Conservation (phyloP, 1,140 invertebrate species). For the Drosophila ogumai region DNA sequence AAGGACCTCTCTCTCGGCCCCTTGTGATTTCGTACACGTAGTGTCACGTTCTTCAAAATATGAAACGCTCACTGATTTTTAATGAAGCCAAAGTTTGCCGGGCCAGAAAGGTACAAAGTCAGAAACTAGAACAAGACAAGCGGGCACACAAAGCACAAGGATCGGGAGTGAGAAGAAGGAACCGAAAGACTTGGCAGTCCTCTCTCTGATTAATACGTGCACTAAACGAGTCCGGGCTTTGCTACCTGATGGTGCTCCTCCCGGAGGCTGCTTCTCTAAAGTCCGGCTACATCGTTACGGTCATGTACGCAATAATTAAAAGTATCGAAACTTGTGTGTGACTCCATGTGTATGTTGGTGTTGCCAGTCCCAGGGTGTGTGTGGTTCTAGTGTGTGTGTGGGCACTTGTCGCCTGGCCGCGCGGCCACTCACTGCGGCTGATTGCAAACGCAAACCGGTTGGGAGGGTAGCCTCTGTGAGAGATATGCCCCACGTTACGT, state of each 20-base stretch:
- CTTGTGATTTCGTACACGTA: constrained; percentile 65
- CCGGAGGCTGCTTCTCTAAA: constrained; percentile 57
- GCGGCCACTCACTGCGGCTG: constrained; percentile 72
- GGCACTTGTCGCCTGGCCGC: constrained; percentile 74
- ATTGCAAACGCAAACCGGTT: constrained; percentile 70
- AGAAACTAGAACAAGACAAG: constrained; percentile 40
- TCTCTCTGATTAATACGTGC: constrained; percentile 75
- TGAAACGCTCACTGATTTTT: constrained; percentile 83
- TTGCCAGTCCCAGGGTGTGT: constrained; percentile 6
- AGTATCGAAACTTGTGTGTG: constrained; percentile 74
- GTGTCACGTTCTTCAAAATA: constrained; percentile 82
- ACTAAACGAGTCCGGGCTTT: constrained; percentile 55
- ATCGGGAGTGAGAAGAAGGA: constrained; percentile 13
- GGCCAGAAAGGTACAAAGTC: constrained; percentile 50
- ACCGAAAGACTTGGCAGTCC: constrained; percentile 62
- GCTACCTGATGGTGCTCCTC: constrained; percentile 26
- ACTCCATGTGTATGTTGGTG: constrained; percentile 21
- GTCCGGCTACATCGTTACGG: constrained; percentile 77
- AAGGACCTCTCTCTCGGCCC: constrained; percentile 12
- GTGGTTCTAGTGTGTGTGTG: constrained; percentile 46
- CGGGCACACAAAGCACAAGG: constrained; percentile 1
- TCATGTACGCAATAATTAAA: constrained; percentile 84
- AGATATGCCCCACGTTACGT: constrained; percentile 76
- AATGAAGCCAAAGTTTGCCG: constrained; percentile 75
- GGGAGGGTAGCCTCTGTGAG: constrained; percentile 31